Conservation (phyloP, 2,797 vertebrate genomes). For the Platyrinchus mystaceus region DNA sequence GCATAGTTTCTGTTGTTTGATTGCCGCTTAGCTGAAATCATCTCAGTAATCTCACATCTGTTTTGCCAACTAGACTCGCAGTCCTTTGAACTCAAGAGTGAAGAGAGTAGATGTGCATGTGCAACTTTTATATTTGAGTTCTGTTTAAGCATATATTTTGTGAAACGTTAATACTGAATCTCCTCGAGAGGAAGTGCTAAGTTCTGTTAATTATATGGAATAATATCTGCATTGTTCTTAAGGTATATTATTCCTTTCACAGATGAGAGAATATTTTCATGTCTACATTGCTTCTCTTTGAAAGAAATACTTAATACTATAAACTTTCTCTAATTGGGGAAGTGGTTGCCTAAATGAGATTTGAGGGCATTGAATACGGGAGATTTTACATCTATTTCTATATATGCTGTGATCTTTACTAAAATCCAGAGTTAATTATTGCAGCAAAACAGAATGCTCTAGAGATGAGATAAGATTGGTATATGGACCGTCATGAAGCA, state of each 20-base stretch:
- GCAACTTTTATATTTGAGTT: not conserved
- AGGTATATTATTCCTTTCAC: not conserved
- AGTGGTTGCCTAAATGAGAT: not conserved
- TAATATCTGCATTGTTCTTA: not conserved
- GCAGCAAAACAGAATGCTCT: not conserved
- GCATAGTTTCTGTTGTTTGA: not conserved
- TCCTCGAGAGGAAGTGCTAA: not conserved
- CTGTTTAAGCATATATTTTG: not conserved
- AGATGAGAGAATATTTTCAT: not conserved
- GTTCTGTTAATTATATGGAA: not conserved
- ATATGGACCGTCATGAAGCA: not conserved
- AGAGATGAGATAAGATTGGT: not conserved
- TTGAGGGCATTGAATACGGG: not conserved
- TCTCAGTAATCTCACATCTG: not conserved
- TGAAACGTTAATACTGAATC: not conserved
- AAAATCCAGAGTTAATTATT: not conserved
- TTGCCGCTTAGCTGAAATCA: not conserved
- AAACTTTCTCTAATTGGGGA: not conserved
- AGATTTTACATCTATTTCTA: not conserved
- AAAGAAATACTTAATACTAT: not conserved
- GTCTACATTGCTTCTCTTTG: not conserved
- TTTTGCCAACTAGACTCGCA: not conserved
- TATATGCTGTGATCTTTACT: not conserved
- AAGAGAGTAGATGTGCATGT: not conserved
- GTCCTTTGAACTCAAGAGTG: not conserved